A percentile compares a stretch with the other conserved stretches of the same genome.
phyloP scores from a whole-genome alignment of 2,797 vertebrate genomes.

The Hipposideros larvatus region DNA sequence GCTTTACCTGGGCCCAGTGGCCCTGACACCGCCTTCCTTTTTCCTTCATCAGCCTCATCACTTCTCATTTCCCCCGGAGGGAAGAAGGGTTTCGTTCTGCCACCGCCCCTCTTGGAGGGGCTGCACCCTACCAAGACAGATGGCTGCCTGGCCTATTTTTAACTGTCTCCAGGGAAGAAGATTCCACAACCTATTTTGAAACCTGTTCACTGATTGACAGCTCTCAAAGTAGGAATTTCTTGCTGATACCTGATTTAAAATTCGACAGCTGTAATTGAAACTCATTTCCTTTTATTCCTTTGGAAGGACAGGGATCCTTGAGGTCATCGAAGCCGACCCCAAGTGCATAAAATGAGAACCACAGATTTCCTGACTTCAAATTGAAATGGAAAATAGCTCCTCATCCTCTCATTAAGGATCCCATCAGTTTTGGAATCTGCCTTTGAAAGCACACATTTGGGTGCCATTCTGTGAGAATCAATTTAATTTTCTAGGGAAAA shows the following conservation, averaged over 20 bases:
- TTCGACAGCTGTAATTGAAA: conserved; percentile 15
- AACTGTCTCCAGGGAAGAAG: conserved; percentile 74
- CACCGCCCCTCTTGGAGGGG: neutral
- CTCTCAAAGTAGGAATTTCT: conserved; percentile 72
- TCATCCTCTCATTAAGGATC: conserved; percentile 34
- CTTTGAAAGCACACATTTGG: conserved; percentile 75
- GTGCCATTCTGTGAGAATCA: conserved; percentile 74
- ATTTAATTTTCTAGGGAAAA: conserved; percentile 76
- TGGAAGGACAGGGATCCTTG: conserved; percentile 28
- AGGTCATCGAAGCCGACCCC: conserved; percentile 24
- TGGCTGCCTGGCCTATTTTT: conserved; percentile 75
- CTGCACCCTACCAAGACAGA: conserved; percentile 58
- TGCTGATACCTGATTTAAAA: conserved; percentile 65
- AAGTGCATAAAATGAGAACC: conserved; percentile 55
- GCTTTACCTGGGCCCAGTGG: conserved; percentile 37
- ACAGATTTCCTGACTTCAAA: conserved; percentile 57
- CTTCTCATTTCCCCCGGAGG: neutral
- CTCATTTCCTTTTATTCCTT: conserved; percentile 65
- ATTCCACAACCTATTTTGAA: conserved; percentile 77
- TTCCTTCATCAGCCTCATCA: conserved; percentile 51
- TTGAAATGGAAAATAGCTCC: conserved; percentile 69
- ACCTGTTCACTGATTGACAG: conserved; percentile 73
- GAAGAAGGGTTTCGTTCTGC: conserved; percentile 63
- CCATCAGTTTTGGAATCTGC: conserved; percentile 71
- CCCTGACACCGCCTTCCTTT: neutral